phyloP scores from a whole-genome alignment of 2,888 invertebrate species.

The Drosophila conformis region DNA sequence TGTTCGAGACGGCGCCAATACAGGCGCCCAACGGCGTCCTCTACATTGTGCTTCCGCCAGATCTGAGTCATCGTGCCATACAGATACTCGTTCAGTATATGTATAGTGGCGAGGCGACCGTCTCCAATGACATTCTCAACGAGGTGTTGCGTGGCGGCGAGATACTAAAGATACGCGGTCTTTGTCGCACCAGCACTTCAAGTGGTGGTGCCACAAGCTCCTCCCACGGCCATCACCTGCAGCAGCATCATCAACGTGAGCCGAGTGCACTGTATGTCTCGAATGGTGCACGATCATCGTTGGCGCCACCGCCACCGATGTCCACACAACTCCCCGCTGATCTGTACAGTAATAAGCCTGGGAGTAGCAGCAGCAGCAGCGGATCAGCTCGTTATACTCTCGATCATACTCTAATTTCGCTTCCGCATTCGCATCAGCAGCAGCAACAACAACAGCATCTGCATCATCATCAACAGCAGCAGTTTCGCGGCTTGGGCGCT shows the following conservation, averaged over 20 bases:
- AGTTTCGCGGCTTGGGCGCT: conserved; percentile 82
- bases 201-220: conserved; percentile 35
- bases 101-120: conserved; percentile 92
- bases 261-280: conserved; percentile 67
- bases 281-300: conserved; percentile 63
- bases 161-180: conserved; percentile 91
- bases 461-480: conserved; percentile 65
- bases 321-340: conserved; percentile 62
- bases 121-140: conserved; percentile 93
- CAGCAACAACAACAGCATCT: conserved; percentile 53
- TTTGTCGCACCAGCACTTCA: conserved; percentile 87
- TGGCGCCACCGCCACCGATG: conserved; percentile 56
- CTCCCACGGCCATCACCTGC: conserved; percentile 55
- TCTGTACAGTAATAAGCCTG: conserved; percentile 59
- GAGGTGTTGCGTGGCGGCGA: conserved; percentile 93
- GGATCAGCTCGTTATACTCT: conserved; percentile 57
- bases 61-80: conserved; percentile 91
- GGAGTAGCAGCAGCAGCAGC: conserved; percentile 45
- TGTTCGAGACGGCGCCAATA: conserved; percentile 84
- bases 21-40: conserved; percentile 85
- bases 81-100: conserved; percentile 94
- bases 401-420: conserved; percentile 40
- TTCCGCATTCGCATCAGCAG: conserved; percentile 50
- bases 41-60: conserved; percentile 91
- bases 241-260: conserved; percentile 53